Base-by-base conservation (phyloP, 2,113 vertebrate species). In the Platichthys stellatus region DNA sequence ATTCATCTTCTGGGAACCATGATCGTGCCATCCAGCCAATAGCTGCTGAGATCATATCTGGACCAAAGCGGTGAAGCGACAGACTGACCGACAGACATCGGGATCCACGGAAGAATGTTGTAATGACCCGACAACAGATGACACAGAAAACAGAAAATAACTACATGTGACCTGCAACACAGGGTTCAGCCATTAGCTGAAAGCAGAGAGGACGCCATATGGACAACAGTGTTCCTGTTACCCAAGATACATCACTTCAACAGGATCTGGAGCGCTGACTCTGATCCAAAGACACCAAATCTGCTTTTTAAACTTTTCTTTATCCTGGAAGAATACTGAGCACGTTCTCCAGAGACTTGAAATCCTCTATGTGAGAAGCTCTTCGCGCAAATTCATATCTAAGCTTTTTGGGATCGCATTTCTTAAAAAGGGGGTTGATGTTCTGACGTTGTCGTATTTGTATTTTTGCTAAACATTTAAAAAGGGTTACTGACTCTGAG, bases 201-300 rank as follows among this genome's bases (percentile, higher is more conserved):
- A 90, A 92, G 82, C 60, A 84, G 83, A 92, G 83, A 78, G 76
- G 76, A 26, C 51, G 61, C 86, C 91, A 92, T 85, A 81, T 90
- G 90, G 88, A 76, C 80, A 17, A 47, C 53, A 8, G 47, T 17
- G 49, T 78, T 40, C 63, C 38, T 43, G 56, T 63, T 61, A 59
- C 54, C 38, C 8, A 53, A 1, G 18, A 60, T 31, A 4, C 81
- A 61, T 53, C 76, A 69, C 80, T 69, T 57, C 75, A 56, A 49
- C 63, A 75, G 69, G 85, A 91, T 84, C 83, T 24, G 72, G 11
- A 69, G 59, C 67, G 0, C 63, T 49, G 24, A 2, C 24, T 24
- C 24, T 24, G 24, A 24, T 28, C 3, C 26, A 28, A 28, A 31
- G 26, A 6, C 23, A 77, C 28, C 57, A 71, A 69, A 13, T 5